phyloP scores from a whole-genome alignment of 2,797 vertebrate genomes.

The Sternarchorhynchus goeldii region DNA sequence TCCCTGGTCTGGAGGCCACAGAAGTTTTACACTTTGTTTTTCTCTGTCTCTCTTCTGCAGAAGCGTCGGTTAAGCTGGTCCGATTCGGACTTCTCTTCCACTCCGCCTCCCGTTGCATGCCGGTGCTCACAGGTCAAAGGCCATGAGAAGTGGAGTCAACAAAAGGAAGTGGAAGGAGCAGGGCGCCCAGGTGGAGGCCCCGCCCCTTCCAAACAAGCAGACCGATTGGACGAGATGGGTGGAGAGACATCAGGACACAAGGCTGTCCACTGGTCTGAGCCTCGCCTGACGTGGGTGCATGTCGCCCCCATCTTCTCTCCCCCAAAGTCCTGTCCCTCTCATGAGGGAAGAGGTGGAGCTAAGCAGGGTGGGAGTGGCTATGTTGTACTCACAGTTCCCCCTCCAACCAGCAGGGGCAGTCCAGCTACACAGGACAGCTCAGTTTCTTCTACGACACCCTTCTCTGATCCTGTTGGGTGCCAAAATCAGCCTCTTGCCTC shows the following conservation, averaged over 20 bases:
- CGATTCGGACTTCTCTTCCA: slow-evolving; percentile 66
- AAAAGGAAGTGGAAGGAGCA: slow-evolving; percentile 24
- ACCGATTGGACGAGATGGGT: not conserved
- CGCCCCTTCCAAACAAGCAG: slow-evolving; percentile 22
- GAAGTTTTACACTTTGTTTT: not conserved
- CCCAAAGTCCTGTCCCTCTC: slow-evolving; percentile 62
- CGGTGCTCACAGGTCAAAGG: slow-evolving; percentile 60
- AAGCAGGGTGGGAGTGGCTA: slow-evolving; percentile 42
- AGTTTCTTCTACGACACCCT: slow-evolving; percentile 67
- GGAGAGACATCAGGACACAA: slow-evolving; percentile 57
- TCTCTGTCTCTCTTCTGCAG: slow-evolving; percentile 57
- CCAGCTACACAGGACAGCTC: slow-evolving; percentile 79
- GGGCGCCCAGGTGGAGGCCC: not conserved
- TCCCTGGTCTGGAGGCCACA: too few species aligned
- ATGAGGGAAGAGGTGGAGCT: slow-evolving; percentile 42
- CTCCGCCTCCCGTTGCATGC: slow-evolving; percentile 60
- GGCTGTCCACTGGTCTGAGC: slow-evolving; percentile 69
- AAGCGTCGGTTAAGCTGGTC: slow-evolving; percentile 79
- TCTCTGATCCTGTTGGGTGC: slow-evolving; percentile 63
- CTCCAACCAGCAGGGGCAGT: slow-evolving; percentile 59
- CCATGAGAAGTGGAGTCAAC: slow-evolving; percentile 52
- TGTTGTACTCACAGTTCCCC: slow-evolving; percentile 38
- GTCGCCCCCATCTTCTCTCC: slow-evolving; percentile 79
- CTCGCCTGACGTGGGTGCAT: slow-evolving; percentile 85
- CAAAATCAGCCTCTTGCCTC: slow-evolving; percentile 69